These are phyloP conservation scores for Phasianus colchicus DNA, from an alignment of 2,113 vertebrate genomes.

Conservation along the genomic window DNA sequence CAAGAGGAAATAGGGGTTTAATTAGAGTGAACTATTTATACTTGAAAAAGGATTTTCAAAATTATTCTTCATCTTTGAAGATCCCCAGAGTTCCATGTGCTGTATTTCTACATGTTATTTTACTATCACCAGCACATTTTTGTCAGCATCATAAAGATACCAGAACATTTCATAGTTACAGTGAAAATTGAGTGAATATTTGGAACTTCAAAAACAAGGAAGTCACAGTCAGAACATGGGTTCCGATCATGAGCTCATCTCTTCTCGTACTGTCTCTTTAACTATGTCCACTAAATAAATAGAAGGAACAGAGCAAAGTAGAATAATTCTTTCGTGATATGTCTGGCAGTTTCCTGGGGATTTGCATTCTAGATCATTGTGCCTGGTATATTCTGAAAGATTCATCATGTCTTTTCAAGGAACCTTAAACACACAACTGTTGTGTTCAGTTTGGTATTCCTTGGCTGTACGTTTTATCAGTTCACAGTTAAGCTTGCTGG, in stretches of 20 bases:
- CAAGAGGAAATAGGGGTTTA: not conserved
- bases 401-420: not conserved
- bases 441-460: not conserved
- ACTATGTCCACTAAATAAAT: not conserved
- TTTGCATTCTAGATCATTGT: not conserved
- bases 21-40: not conserved
- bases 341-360: conserved; percentile 2
- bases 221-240: not conserved
- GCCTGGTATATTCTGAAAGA: not conserved
- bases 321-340: not conserved
- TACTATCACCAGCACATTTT: not conserved
- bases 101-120: not conserved
- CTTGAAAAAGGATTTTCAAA: not conserved
- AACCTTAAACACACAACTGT: not conserved
- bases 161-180: not conserved
- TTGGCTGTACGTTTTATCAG: not conserved
- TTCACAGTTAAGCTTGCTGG: not conserved
- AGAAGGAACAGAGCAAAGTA: not conserved
- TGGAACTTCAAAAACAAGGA: not conserved
- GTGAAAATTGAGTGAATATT: not conserved
- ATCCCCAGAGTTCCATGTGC: not conserved
- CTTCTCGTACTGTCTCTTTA: not conserved
- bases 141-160: not conserved
- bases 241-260: not conserved
- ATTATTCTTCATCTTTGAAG: not conserved